phyloP scores from a whole-genome alignment of 2,113 vertebrate genomes.

The Phyllostomus hastatus region DNA sequence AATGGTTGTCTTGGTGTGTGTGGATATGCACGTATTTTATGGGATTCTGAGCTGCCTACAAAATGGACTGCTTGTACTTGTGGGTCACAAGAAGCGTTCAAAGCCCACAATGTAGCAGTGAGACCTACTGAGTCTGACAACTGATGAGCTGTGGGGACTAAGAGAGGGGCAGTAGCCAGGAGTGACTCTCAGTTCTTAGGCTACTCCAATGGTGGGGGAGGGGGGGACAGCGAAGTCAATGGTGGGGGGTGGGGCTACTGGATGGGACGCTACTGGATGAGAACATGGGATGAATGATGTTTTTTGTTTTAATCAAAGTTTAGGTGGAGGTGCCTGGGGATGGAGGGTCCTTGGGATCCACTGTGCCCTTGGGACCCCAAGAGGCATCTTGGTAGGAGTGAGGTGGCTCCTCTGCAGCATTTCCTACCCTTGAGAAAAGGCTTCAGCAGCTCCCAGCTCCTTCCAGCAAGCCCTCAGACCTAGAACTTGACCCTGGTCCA shows the following conservation, averaged over 20 bases:
- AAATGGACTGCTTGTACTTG: background rate
- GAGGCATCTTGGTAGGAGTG: background rate
- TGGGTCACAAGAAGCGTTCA: background rate
- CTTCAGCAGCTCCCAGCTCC: background rate
- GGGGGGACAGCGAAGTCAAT: background rate
- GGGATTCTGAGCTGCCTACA: background rate
- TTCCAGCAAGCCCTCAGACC: background rate
- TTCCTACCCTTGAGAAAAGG: background rate
- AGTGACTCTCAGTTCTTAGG: background rate
- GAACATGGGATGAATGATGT: background rate
- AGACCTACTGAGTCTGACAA: background rate
- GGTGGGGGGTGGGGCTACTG: too few relatives aligned
- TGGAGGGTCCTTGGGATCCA: background rate
- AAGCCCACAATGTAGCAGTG: background rate
- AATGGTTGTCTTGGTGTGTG: background rate
- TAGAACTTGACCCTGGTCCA: rapidly evolving
- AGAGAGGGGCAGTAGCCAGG: background rate
- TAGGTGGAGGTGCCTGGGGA: background rate
- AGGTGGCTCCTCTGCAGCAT: background rate
- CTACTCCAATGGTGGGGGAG: too few relatives aligned
- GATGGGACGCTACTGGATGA: too few relatives aligned
- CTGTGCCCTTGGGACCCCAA: background rate
- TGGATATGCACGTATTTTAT: background rate
- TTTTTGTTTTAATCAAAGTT: background rate
- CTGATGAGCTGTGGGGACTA: too few relatives aligned